Conservation (phyloP, 2,113 vertebrate genomes). For the Synchiropus splendidus region DNA sequence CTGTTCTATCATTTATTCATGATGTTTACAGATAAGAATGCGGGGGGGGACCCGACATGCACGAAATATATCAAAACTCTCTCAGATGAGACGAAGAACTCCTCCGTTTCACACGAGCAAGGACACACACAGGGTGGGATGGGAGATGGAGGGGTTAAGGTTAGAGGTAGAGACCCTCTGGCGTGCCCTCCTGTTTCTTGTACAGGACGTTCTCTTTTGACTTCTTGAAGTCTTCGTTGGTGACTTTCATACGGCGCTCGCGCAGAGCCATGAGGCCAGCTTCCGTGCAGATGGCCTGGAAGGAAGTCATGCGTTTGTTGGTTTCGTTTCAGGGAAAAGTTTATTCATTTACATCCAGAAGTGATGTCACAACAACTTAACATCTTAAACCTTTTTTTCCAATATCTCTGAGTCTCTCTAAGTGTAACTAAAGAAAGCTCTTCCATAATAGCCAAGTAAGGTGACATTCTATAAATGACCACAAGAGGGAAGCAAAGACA, state of each 20-base stretch:
- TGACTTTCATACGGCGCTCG: conserved; percentile 96
- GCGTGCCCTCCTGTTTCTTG: conserved; percentile 97
- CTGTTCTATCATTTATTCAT: conserved; percentile 25
- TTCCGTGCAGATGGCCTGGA: conserved; percentile 95
- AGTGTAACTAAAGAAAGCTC: too few relatives aligned
- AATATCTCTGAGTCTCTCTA: too few relatives aligned
- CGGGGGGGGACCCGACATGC: conserved; percentile 36
- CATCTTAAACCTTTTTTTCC: too few relatives aligned
- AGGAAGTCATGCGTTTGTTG: background rate
- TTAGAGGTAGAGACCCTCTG: conserved; percentile 80
- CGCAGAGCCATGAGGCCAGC: conserved; percentile 93
- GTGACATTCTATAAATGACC: too few relatives aligned
- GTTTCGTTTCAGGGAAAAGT: too few relatives aligned
- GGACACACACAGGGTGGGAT: conserved; percentile 4
- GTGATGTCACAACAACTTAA: too few relatives aligned
- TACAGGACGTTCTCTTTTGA: conserved; percentile 98
- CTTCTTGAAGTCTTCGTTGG: conserved; percentile 99
- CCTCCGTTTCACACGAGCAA: conserved; percentile 19
- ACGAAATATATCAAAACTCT: conserved; percentile 62
- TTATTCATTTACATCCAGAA: too few relatives aligned
- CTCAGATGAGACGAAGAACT: conserved; percentile 16
- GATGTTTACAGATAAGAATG: conserved; percentile 27
- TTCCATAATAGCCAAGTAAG: too few relatives aligned
- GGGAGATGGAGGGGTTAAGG: conserved; percentile 5
- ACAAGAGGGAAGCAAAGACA: background rate